Evolutionary conservation across 37 sponge, comb jelly and placozoan genomes (phyloP).

Genomic region (Hexactinellida sp.): DNA sequence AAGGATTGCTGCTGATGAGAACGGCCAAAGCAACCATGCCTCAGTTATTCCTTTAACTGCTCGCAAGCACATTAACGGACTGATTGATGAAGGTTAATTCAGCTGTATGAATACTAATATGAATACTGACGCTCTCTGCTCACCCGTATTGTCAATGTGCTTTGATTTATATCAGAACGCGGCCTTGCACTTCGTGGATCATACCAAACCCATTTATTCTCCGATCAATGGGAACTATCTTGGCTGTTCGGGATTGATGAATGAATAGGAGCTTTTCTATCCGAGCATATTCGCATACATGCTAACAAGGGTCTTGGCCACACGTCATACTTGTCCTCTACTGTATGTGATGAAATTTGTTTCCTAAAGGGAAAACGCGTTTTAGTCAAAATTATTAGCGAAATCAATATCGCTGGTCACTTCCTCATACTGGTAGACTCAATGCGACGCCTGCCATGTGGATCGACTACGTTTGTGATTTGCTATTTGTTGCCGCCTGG

Average conservation of each 20-base stretch:
- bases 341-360: constrained; percentile 17
- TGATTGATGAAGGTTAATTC: constrained; percentile 9
- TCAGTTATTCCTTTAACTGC: constrained; percentile 5
- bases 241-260: constrained; percentile 20
- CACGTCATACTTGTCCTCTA: constrained; percentile 23
- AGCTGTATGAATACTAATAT: background rate
- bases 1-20: constrained; percentile 15
- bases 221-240: constrained; percentile 25
- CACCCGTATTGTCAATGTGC: background rate
- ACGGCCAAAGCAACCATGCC: background rate
- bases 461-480: constrained; percentile 18
- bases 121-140: constrained; percentile 15
- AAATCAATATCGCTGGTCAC: constrained; percentile 12
- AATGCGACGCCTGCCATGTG: constrained; percentile 18
- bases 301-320: constrained; percentile 22
- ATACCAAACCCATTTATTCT: constrained; percentile 13
- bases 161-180: constrained; percentile 11
- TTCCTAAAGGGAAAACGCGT: background rate
- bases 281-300: constrained; percentile 22
- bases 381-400: background rate
- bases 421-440: constrained; percentile 20
- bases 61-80: background rate
- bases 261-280: constrained; percentile 16
- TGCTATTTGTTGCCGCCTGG: background rate
- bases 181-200: constrained; percentile 20